Evolutionary conservation across 2,113 vertebrate genomes (phyloP).

Genomic region (Archocentrus centrarchus): DNA sequence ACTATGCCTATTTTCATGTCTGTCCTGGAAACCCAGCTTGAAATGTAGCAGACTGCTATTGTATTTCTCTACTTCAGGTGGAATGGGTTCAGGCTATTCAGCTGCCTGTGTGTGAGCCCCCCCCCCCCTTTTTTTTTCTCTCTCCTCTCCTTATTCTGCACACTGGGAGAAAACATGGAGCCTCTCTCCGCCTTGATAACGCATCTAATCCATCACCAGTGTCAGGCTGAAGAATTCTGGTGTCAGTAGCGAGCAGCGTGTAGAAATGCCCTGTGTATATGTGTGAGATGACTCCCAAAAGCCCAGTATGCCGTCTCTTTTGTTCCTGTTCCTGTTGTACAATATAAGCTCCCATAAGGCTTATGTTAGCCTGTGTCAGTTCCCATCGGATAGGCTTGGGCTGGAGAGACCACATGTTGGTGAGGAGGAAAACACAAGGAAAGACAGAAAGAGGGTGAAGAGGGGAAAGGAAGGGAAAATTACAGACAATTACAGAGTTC

Average conservation of each 20-base stretch:
- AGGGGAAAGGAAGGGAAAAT: background rate
- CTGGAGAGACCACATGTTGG: constrained; percentile 17
- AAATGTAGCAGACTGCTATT: constrained; percentile 63
- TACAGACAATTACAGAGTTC: constrained; percentile 1
- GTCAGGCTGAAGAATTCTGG: constrained; percentile 78
- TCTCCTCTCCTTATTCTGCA: constrained; percentile 32
- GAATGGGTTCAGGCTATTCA: constrained; percentile 45
- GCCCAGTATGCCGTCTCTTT: constrained; percentile 55
- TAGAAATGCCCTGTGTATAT: constrained; percentile 46
- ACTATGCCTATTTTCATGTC: constrained; percentile 37
- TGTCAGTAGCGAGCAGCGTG: constrained; percentile 67
- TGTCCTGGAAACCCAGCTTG: constrained; percentile 44
- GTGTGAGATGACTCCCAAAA: constrained; percentile 57
- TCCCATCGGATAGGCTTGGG: constrained; percentile 57
- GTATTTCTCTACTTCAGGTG: constrained; percentile 64
- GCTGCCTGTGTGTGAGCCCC: constrained; percentile 27
- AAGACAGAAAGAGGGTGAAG: background rate
- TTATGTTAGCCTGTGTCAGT: constrained; percentile 70
- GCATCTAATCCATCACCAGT: constrained; percentile 81
- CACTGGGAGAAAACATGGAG: constrained; percentile 61
- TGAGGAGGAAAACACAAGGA: constrained; percentile 18
- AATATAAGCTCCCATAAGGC: constrained; percentile 70
- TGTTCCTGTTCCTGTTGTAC: constrained; percentile 70
- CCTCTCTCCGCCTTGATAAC: constrained; percentile 78
- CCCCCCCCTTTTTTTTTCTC: constrained; percentile 21